phyloP scores from a whole-genome alignment of 2,888 invertebrate species.

The Xanthia togata region DNA sequence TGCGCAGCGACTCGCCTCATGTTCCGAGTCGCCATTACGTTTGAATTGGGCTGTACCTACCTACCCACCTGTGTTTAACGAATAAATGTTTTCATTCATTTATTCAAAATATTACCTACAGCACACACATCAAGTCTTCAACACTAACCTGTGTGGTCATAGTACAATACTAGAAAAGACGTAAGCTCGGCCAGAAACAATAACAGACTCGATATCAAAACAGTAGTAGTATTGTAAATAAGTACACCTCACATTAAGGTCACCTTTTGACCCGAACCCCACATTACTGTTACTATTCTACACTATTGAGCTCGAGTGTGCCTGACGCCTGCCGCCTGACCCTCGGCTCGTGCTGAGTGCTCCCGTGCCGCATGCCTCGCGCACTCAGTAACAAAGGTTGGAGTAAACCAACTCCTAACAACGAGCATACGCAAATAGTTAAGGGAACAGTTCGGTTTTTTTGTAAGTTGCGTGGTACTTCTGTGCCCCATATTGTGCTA shows the following conservation, averaged over 20 bases:
- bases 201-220: not conserved
- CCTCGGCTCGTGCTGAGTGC: conserved; percentile 22
- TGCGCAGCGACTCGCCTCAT: no score
- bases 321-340: not conserved
- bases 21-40: no score
- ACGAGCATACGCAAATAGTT: not conserved
- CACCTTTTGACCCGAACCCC: not conserved
- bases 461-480: not conserved
- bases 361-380: not conserved
- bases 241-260: not conserved
- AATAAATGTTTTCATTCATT: not conserved
- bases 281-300: not conserved
- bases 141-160: not conserved
- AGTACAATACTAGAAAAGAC: not conserved
- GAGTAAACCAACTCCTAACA: conserved; percentile 15
- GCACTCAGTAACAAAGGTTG: not conserved
- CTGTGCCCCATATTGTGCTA: not conserved
- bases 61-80: not conserved
- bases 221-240: not conserved
- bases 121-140: not conserved
- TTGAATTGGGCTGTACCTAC: no score
- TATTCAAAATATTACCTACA: not conserved
- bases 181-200: not conserved
- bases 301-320: not conserved
- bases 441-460: not conserved